Conservation (phyloP, 2,113 vertebrate species). For the Lampris megalopsis region DNA sequence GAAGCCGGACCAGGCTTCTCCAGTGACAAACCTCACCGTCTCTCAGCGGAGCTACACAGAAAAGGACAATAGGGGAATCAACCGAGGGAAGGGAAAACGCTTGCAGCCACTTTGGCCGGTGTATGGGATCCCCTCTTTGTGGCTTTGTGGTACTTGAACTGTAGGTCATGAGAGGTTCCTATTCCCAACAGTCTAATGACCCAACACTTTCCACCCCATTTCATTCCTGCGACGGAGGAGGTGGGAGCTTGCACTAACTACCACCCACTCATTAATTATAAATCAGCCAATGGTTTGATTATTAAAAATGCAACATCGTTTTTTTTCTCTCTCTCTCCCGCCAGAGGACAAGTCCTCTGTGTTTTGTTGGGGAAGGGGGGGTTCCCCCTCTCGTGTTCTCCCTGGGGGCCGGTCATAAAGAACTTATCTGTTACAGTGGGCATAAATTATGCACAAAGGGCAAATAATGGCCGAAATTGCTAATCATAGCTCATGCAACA, state of each 20-base stretch:
- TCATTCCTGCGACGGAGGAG: slow-evolving; percentile 53
- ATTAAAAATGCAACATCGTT: slow-evolving; percentile 76
- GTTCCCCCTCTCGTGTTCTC: slow-evolving; percentile 78
- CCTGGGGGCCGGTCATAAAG: slow-evolving; percentile 51
- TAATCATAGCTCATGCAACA: slow-evolving; percentile 77
- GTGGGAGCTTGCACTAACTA: slow-evolving; percentile 52
- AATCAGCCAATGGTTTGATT: slow-evolving; percentile 56
- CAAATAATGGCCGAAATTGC: slow-evolving; percentile 80
- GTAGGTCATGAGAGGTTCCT: slow-evolving; percentile 36
- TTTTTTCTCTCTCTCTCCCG: slow-evolving; percentile 54
- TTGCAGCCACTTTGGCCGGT: slow-evolving; percentile 44
- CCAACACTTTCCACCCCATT: slow-evolving; percentile 69
- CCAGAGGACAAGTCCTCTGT: slow-evolving; percentile 57
- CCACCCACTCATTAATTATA: slow-evolving; percentile 75
- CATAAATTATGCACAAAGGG: slow-evolving; percentile 79
- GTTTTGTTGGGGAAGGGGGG: slow-evolving; percentile 61
- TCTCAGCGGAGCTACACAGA: slow-evolving; percentile 27
- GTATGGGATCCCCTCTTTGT: slow-evolving; percentile 55
- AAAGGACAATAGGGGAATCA: slow-evolving; percentile 38
- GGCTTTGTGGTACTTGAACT: slow-evolving; percentile 56
- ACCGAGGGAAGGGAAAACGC: slow-evolving; percentile 30
- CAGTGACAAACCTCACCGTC: slow-evolving; percentile 39
- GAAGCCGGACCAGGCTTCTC: slow-evolving; percentile 55
- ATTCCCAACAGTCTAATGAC: slow-evolving; percentile 57
- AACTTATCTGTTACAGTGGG: slow-evolving; percentile 55